Conservation (phyloP, 2,797 vertebrate genomes). For the Rhinoraja longicauda region DNA sequence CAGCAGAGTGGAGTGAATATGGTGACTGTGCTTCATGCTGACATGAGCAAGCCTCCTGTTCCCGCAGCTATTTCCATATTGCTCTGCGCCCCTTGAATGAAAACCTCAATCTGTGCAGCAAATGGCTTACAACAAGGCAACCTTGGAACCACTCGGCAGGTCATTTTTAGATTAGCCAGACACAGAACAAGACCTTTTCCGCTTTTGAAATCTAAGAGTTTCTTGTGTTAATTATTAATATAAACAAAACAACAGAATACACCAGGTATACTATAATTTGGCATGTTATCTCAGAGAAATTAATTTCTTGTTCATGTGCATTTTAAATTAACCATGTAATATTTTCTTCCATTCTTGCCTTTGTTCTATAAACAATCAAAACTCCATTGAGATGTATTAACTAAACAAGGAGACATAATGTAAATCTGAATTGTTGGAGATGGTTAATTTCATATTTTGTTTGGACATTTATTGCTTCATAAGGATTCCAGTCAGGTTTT, state of each 20-base stretch:
- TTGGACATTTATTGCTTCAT: neutral
- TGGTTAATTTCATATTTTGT: neutral
- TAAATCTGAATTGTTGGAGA: neutral
- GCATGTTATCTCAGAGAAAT: neutral
- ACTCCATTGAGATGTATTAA: neutral
- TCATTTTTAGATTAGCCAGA: conserved; percentile 26
- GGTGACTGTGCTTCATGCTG: conserved; percentile 68
- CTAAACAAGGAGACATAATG: neutral
- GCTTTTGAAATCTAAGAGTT: neutral
- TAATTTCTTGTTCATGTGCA: neutral
- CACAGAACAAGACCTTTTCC: neutral
- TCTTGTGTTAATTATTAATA: conserved; percentile 3
- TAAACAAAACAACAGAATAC: neutral
- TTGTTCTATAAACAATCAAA: neutral
- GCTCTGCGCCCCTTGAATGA: conserved; percentile 58
- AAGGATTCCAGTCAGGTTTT: neutral
- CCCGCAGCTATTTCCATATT: conserved; percentile 63
- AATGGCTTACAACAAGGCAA: conserved; percentile 49
- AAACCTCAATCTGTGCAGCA: conserved; percentile 57
- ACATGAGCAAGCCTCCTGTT: conserved; percentile 66
- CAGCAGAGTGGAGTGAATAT: conserved; percentile 65
- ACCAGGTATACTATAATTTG: neutral
- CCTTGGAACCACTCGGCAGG: neutral
- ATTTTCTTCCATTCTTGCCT: neutral
- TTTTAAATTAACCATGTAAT: neutral